These are phyloP conservation scores for Bombus balteatus DNA, from an alignment of 1,140 invertebrate genomes.

Conservation along the genomic window DNA sequence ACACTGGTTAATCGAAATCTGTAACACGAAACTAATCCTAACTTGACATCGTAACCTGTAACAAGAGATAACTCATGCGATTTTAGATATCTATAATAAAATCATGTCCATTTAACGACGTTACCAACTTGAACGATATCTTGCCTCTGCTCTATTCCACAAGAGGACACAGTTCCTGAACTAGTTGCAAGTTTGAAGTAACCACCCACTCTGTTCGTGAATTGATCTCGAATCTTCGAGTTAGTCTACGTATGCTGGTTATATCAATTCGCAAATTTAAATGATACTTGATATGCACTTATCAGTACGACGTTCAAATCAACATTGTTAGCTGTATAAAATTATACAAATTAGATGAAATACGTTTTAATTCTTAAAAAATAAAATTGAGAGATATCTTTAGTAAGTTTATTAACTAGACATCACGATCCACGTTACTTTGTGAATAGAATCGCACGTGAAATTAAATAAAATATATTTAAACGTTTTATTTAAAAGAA, in stretches of 20 bases:
- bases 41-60: not conserved
- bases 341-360: not conserved
- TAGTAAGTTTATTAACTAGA: not conserved
- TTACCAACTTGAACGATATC: not conserved
- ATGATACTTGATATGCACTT: not conserved
- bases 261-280: not conserved
- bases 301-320: not conserved
- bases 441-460: not conserved
- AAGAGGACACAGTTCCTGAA: not conserved
- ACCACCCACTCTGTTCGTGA: conserved; percentile 4
- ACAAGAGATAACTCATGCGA: not conserved
- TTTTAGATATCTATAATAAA: conserved; percentile 16
- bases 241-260: not conserved
- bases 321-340: not conserved
- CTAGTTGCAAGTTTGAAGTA: conserved; percentile 4
- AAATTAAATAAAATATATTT: not conserved
- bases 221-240: not conserved
- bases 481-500: not conserved
- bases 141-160: not conserved
- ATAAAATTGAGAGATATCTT: not conserved
- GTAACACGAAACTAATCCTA: not conserved
- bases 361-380: not conserved
- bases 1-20: not conserved
- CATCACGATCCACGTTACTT: not conserved
- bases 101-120: conserved; percentile 1